Percentiles rank a stretch among this genome's conserved stretches.
phyloP scores from a whole-genome alignment of 2,888 invertebrate genomes.

The Coelopa pilipes region DNA sequence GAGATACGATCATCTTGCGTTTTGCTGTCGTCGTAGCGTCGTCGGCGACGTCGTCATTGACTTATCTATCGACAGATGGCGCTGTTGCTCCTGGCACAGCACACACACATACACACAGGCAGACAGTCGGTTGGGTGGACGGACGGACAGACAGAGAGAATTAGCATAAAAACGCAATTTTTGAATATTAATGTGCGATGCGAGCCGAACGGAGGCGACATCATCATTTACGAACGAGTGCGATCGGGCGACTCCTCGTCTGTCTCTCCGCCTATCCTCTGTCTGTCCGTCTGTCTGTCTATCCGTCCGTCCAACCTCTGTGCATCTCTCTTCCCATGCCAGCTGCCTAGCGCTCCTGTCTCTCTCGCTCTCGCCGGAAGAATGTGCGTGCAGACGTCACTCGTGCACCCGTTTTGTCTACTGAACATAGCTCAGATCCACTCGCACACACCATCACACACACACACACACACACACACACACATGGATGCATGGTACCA shows the following conservation, averaged over 20 bases:
- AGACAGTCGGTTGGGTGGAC: constrained; percentile 37
- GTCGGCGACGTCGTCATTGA: constrained; percentile 47
- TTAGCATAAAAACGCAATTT: constrained; percentile 67
- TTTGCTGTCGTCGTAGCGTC: background rate
- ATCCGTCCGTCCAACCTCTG: background rate
- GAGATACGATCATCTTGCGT: constrained; percentile 49
- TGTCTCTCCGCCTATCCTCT: background rate
- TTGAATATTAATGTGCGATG: constrained; percentile 63
- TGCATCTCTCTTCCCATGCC: background rate
- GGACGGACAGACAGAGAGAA: constrained; percentile 52
- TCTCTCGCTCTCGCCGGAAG: background rate
- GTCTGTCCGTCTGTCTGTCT: background rate
- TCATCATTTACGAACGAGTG: constrained; percentile 22
- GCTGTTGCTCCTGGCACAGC: constrained; percentile 38
- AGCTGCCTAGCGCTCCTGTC: background rate
- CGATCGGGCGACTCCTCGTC: background rate
- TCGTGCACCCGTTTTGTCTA: constrained; percentile 45
- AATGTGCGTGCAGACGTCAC: constrained; percentile 45
- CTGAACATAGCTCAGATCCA: constrained; percentile 44
- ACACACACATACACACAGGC: background rate
- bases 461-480: too few relatives aligned
- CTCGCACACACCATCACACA: too few relatives aligned
- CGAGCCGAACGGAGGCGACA: constrained; percentile 37
- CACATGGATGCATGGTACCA: background rate
- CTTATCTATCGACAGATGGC: constrained; percentile 63